Evolutionary conservation across 2,888 invertebrate species (phyloP).

Genomic region (Carterocephalus palaemon): DNA sequence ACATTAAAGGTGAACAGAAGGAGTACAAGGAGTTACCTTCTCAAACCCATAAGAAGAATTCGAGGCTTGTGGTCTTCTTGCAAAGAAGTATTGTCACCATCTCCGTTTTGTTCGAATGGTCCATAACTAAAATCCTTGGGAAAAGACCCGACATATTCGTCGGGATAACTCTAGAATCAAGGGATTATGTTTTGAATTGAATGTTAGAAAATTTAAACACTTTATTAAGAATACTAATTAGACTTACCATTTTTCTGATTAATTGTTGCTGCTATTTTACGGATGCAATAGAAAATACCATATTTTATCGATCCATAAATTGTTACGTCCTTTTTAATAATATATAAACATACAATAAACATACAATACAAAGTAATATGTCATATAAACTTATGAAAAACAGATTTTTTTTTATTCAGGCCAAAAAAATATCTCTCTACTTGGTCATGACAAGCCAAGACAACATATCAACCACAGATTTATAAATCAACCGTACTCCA

Average conservation of each 20-base stretch:
- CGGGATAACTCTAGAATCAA: constrained; percentile 71
- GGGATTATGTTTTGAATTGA: neutral
- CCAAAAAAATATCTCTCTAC: too few relatives aligned
- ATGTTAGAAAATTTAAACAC: too few relatives aligned
- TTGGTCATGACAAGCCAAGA: too few relatives aligned
- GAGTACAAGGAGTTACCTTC: too few relatives aligned
- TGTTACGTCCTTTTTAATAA: constrained; percentile 3
- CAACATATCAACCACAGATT: too few relatives aligned
- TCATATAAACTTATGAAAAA: constrained; percentile 18
- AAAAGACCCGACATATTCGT: constrained; percentile 83
- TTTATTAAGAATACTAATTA: too few relatives aligned
- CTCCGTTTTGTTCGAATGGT: constrained; percentile 89
- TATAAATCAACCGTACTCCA: too few relatives aligned
- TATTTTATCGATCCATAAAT: neutral
- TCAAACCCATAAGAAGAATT: constrained; percentile 95
- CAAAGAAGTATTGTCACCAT: constrained; percentile 79
- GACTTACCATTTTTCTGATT: constrained; percentile 14
- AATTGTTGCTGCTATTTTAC: neutral
- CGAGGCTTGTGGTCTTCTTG: constrained; percentile 92
- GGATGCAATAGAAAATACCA: constrained; percentile 8
- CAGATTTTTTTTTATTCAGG: too few relatives aligned
- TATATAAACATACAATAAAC: too few relatives aligned
- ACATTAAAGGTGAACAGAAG: too few relatives aligned
- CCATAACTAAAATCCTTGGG: constrained; percentile 96
- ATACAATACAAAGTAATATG: constrained; percentile 10